A percentile compares a stretch with the other conserved stretches of the same genome.
These are phyloP conservation scores for Actinemys pallida DNA, from an alignment of 2,113 vertebrate species.

Conservation along the genomic window DNA sequence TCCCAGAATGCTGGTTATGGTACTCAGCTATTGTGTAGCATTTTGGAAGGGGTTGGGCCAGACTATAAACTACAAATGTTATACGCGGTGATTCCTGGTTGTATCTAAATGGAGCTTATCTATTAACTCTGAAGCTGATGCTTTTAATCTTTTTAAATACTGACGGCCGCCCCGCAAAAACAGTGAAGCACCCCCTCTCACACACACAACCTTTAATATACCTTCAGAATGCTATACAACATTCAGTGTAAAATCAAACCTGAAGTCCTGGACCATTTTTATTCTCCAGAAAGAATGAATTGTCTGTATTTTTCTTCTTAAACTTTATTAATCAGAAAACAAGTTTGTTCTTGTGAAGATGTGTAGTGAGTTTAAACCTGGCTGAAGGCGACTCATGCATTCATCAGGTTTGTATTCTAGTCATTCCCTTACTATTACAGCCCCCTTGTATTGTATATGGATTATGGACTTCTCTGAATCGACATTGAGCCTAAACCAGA, in stretches of 20 bases:
- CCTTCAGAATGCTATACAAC: not conserved
- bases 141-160: not conserved
- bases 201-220: not conserved
- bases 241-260: not conserved
- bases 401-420: not conserved
- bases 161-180: not conserved
- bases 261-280: not conserved
- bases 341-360: not conserved
- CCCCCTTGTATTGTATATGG: not conserved
- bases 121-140: not conserved
- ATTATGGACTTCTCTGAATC: not conserved
- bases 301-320: conserved; percentile 13
- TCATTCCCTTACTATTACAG: not conserved
- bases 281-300: not conserved
- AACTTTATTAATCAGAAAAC: not conserved
- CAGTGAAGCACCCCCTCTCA: not conserved
- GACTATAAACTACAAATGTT: not conserved
- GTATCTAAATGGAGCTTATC: not conserved
- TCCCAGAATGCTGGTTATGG: not conserved
- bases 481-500: not conserved
- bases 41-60: not conserved
- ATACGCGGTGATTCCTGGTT: not conserved
- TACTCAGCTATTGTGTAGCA: not conserved
- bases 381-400: not conserved
- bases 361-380: not conserved